Evolutionary conservation across 2,113 vertebrate species (phyloP).

Genomic region (Morone saxatilis): DNA sequence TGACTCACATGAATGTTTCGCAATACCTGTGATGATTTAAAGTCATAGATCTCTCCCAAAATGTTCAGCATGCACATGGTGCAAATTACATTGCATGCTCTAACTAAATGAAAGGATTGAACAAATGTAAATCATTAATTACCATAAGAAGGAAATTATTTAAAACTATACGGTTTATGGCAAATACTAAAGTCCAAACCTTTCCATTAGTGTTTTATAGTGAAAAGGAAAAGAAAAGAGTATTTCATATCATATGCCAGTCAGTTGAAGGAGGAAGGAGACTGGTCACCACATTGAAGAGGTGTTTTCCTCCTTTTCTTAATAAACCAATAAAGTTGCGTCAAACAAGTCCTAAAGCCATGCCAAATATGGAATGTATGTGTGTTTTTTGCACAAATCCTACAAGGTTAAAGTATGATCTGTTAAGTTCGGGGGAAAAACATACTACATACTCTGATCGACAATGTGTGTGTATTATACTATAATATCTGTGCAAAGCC

Average conservation of each 20-base stretch:
- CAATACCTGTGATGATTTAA: conserved; percentile 1
- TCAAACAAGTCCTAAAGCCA: not conserved
- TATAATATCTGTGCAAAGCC: not conserved
- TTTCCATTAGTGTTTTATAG: not conserved
- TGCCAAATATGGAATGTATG: not conserved
- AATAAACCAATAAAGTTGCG: not conserved
- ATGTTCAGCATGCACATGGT: not conserved
- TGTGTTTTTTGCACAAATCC: not conserved
- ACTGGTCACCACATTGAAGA: not conserved
- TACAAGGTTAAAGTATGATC: not conserved
- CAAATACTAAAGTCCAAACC: not conserved
- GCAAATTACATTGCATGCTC: not conserved
- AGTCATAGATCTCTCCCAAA: not conserved
- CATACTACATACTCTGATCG: not conserved
- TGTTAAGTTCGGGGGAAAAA: not conserved
- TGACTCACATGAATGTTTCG: not conserved
- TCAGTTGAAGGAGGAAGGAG: not conserved
- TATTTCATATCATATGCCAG: not conserved
- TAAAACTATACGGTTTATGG: not conserved
- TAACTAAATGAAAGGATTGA: not conserved
- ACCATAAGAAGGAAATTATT: not conserved
- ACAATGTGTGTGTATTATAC: not conserved
- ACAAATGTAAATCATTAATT: not conserved
- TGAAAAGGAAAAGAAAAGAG: not conserved
- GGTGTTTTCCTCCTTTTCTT: conserved; percentile 28